phyloP scores from a whole-genome alignment of 2,888 invertebrate genomes.

The Lathronympha strigana region DNA sequence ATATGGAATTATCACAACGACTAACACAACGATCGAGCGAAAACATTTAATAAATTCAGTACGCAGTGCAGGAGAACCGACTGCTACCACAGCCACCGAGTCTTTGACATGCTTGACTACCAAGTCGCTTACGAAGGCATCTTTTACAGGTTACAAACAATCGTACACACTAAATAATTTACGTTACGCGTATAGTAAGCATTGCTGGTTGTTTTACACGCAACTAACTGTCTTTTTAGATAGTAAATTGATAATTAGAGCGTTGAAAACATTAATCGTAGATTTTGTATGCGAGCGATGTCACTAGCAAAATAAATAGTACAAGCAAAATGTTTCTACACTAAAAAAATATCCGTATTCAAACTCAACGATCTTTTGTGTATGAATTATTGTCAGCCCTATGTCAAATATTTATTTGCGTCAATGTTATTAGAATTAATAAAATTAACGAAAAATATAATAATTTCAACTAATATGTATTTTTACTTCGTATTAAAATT shows the following conservation, averaged over 20 bases:
- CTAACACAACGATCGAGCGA: slow-evolving; percentile 9
- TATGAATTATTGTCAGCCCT: too few species aligned
- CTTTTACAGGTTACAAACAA: slow-evolving; percentile 30
- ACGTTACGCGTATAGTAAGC: background rate
- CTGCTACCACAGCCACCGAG: slow-evolving; percentile 28
- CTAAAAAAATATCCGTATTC: slow-evolving; percentile 48
- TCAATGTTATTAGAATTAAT: too few species aligned
- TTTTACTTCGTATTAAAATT: background rate
- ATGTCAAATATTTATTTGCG: background rate
- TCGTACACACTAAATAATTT: background rate
- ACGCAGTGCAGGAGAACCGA: slow-evolving; percentile 33
- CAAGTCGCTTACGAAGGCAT: slow-evolving; percentile 35
- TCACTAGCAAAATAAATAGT: slow-evolving; percentile 38
- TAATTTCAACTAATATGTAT: background rate
- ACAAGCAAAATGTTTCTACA: slow-evolving; percentile 51
- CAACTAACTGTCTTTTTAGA: slow-evolving; percentile 14
- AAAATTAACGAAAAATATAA: background rate
- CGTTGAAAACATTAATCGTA: slow-evolving; percentile 30
- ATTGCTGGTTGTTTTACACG: slow-evolving; percentile 17
- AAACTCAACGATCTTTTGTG: slow-evolving; percentile 60
- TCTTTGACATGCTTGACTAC: slow-evolving; percentile 37
- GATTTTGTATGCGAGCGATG: slow-evolving; percentile 46
- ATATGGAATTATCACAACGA: slow-evolving; percentile 19
- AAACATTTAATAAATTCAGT: slow-evolving; percentile 22
- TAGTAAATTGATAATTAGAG: slow-evolving; percentile 8